These are phyloP conservation scores for Seison nebaliae DNA, from an alignment of 1,140 invertebrate species.

Conservation along the genomic window DNA sequence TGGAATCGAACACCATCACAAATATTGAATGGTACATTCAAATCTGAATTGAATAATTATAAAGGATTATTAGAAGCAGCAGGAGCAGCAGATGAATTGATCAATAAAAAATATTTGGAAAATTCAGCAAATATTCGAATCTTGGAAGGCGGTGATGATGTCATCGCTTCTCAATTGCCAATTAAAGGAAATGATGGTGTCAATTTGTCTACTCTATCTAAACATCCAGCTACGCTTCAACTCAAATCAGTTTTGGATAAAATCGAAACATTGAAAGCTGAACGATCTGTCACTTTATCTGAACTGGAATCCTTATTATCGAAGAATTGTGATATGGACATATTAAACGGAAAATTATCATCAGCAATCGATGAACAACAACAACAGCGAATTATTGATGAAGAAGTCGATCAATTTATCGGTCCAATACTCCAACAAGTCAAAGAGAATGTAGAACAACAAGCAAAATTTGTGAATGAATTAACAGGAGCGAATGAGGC, in stretches of 20 bases:
- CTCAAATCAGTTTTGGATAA: conserved; percentile 52
- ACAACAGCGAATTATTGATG: conserved; percentile 48
- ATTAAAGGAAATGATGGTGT: conserved; percentile 40
- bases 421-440: conserved; percentile 50
- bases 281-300: conserved; percentile 57
- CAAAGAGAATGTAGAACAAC: conserved; percentile 42
- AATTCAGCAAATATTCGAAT: conserved; percentile 57
- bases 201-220: conserved; percentile 25
- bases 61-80: conserved; percentile 63
- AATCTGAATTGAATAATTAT: conserved; percentile 61
- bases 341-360: conserved; percentile 48
- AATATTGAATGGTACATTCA: conserved; percentile 60
- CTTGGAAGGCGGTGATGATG: too few relatives aligned
- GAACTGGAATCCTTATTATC: conserved; percentile 50
- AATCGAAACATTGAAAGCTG: conserved; percentile 58
- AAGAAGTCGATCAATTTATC: conserved; percentile 48
- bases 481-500: conserved; percentile 45
- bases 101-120: conserved; percentile 54
- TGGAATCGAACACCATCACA: conserved; percentile 67
- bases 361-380: conserved; percentile 59
- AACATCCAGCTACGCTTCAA: conserved; percentile 18
- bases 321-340: conserved; percentile 47
- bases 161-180: conserved; percentile 46
- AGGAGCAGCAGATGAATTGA: conserved; percentile 43
- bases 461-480: conserved; percentile 45